phyloP scores from a whole-genome alignment of 2,888 invertebrate genomes.

The Drosophila nigricruria region DNA sequence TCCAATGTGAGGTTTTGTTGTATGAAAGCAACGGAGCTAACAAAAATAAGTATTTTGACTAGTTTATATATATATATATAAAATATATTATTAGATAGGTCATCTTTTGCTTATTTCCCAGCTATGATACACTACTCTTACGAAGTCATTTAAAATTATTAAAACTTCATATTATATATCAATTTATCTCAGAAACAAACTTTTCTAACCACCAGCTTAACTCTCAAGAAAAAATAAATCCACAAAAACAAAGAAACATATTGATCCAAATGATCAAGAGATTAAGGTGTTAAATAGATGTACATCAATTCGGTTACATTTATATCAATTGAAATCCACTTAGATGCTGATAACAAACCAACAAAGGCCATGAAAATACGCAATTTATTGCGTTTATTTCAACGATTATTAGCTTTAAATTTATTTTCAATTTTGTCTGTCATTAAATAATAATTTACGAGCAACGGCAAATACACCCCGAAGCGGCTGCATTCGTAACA shows the following conservation, averaged over 20 bases:
- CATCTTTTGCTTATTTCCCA: background rate
- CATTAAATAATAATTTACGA: constrained; percentile 81
- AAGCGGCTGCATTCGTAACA: constrained; percentile 36
- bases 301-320: constrained; percentile 22
- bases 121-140: background rate
- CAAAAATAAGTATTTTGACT: no score
- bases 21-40: no score
- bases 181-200: background rate
- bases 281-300: background rate
- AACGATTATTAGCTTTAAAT: constrained; percentile 76
- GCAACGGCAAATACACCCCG: constrained; percentile 22
- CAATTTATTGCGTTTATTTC: constrained; percentile 68
- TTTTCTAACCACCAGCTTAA: no score
- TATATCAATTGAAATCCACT: constrained; percentile 37
- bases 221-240: background rate
- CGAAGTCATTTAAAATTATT: background rate
- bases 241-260: background rate
- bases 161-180: background rate
- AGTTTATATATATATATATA: no score
- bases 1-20: no score
- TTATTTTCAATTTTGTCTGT: constrained; percentile 78
- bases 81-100: background rate
- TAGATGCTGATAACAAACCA: constrained; percentile 21
- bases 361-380: constrained; percentile 3
- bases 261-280: background rate